These are phyloP conservation scores for Heliconius congener DNA, from an alignment of 1,140 invertebrate genomes.

Conservation along the genomic window DNA sequence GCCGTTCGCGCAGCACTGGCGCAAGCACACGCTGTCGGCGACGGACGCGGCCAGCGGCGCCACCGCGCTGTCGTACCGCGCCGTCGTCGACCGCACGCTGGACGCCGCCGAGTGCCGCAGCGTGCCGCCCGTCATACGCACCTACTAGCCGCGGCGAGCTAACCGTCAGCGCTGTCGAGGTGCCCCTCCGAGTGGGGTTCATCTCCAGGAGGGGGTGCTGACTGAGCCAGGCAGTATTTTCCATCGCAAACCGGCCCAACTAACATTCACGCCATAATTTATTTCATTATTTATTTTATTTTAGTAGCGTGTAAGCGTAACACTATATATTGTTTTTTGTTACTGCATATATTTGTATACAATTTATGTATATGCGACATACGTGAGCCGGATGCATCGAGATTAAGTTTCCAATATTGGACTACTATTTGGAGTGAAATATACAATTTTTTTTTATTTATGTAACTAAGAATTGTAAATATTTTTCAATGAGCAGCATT, in stretches of 20 bases:
- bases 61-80: conserved; percentile 90
- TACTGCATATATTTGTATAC: background rate
- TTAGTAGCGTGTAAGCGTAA: conserved; percentile 30
- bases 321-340: background rate
- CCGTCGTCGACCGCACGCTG: conserved; percentile 93
- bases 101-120: conserved; percentile 84
- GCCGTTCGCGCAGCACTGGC: conserved; percentile 91
- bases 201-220: conserved; percentile 36
- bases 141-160: conserved; percentile 50
- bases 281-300: conserved; percentile 68
- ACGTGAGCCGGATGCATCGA: conserved; percentile 26
- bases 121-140: conserved; percentile 78
- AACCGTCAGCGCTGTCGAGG: no score
- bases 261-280: conserved; percentile 54
- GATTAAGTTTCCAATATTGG: background rate
- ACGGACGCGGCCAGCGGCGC: conserved; percentile 86
- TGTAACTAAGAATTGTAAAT: conserved; percentile 28
- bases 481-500: conserved; percentile 55
- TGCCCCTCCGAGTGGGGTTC: no score
- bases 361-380: background rate
- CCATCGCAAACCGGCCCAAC: conserved; percentile 34
- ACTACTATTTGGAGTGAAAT: conserved; percentile 8
- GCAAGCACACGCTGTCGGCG: conserved; percentile 93
- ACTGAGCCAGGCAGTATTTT: conserved; percentile 41
- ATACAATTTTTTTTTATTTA: conserved; percentile 4